Evolutionary conservation across 2,113 vertebrate genomes (phyloP), one percentile per base, ranked within the genome.

Genomic region (Cervus canadensis): DNA sequence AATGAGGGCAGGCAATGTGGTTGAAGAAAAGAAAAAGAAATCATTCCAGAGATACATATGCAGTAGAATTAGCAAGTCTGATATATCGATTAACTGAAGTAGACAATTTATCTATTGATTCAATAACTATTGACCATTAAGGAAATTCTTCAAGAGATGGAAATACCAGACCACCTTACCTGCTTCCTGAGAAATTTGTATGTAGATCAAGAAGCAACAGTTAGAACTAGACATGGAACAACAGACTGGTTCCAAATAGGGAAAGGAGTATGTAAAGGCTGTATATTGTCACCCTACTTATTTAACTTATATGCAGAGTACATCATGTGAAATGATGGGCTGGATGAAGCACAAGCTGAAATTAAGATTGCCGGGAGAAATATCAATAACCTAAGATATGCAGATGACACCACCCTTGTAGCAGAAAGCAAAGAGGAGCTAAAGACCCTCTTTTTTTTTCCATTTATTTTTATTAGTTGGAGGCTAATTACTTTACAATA

Each of bases 21-120:
- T 11, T n/a, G 30, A 50, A 88, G 67, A 23, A 60, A 52, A 56
- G 13, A n/a, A 87, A 87, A 10, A 84, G 28, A 52, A 83, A 25
- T 93, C 19, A 78, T 79, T 93, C 33, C 43, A 81, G 56, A 76
- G 54, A 28, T 50, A 71, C 60, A 90, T 87, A 57, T 17, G 33
- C n/a, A 83, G 54, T 7, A 81, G 33, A 91, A 60, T 48, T 56
- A 79, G 33, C 19, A 88, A 76, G 45, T 92, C 33, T 82, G 84
- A 81, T 40, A 52, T 14, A 40, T 28, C 0, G 0, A 25, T 28
- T 91, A 88, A 93, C 43, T 56, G 30, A 96, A 67, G 9, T 86
- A 12, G 40, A 83, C 54, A 67, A 59, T 67, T 57, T 40, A 67
- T 19, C 40, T 12, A 67, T 17, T 86, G 17, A 82, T 26, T 93